Evolutionary conservation across 2,888 invertebrate genomes (phyloP).

Genomic region (Dynastes grantii): DNA sequence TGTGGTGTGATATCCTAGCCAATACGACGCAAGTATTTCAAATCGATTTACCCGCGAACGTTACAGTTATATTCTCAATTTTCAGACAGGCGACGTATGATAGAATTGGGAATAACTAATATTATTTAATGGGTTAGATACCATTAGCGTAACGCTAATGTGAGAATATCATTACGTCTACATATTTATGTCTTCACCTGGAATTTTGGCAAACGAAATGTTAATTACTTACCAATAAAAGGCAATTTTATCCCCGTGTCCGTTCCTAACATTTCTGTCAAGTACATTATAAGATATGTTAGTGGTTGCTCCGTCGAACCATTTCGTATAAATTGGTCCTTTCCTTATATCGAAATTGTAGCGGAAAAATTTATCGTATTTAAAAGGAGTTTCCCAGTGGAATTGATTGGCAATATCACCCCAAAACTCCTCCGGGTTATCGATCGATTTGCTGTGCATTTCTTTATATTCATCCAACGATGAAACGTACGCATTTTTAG

Average conservation of each 20-base stretch:
- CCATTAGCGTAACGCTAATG: background rate
- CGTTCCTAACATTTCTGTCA: slow-evolving; percentile 92
- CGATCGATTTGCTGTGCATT: slow-evolving; percentile 89
- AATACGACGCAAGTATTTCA: slow-evolving; percentile 37
- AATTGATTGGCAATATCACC: slow-evolving; percentile 93
- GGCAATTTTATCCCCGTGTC: slow-evolving; percentile 91
- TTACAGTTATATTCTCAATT: background rate
- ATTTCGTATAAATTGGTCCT: slow-evolving; percentile 93
- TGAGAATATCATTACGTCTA: background rate
- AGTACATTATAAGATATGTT: slow-evolving; percentile 97
- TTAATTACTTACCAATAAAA: slow-evolving; percentile 89
- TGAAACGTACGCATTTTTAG: slow-evolving; percentile 77
- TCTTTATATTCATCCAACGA: slow-evolving; percentile 84
- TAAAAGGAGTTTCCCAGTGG: slow-evolving; percentile 89
- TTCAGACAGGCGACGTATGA: background rate
- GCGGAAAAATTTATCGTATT: slow-evolving; percentile 84
- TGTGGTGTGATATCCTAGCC: slow-evolving; percentile 51
- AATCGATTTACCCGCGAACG: slow-evolving; percentile 32
- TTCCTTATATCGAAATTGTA: slow-evolving; percentile 94
- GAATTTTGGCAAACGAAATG: slow-evolving; percentile 51
- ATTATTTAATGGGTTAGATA: background rate
- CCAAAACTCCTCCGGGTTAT: slow-evolving; percentile 95
- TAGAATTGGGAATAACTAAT: background rate
- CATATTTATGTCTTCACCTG: slow-evolving; percentile 51
- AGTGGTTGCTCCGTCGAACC: slow-evolving; percentile 95